Conservation (phyloP, 1,140 invertebrate genomes). For the Euschistus heros region DNA sequence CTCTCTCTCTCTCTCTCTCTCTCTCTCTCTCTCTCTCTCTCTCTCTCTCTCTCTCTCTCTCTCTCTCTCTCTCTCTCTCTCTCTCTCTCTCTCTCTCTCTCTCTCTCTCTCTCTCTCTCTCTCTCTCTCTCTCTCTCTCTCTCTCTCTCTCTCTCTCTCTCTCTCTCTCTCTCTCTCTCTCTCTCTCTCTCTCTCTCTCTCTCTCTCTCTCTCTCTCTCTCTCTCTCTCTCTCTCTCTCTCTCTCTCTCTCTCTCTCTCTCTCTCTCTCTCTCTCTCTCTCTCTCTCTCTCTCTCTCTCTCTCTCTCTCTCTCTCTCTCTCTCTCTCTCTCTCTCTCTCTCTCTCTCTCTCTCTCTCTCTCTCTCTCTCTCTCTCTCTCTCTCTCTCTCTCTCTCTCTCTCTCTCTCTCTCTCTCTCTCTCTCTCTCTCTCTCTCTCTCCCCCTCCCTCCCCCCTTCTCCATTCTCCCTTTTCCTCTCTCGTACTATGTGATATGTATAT, state of each 20-base stretch:
- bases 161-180: slow-evolving; percentile 4
- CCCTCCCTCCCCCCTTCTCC: neutral
- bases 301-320: slow-evolving; percentile 10
- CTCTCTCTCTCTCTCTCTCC: neutral
- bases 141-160: slow-evolving; percentile 8
- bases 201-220: neutral
- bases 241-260: neutral
- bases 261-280: neutral
- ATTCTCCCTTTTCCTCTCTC: neutral
- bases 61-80: slow-evolving; percentile 1
- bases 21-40: slow-evolving; percentile 22
- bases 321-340: slow-evolving; percentile 9
- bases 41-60: neutral
- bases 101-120: slow-evolving; percentile 4
- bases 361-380: neutral
- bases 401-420: neutral
- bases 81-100: slow-evolving; percentile 3
- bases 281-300: neutral
- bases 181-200: neutral
- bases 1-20: slow-evolving; percentile 20
- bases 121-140: slow-evolving; percentile 23
- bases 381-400: neutral
- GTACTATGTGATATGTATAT: too few species aligned
- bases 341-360: slow-evolving; percentile 4
- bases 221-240: neutral